These are phyloP conservation scores for Heterocephalus glaber DNA, from an alignment of 2,113 vertebrate species.

Conservation along the genomic window DNA sequence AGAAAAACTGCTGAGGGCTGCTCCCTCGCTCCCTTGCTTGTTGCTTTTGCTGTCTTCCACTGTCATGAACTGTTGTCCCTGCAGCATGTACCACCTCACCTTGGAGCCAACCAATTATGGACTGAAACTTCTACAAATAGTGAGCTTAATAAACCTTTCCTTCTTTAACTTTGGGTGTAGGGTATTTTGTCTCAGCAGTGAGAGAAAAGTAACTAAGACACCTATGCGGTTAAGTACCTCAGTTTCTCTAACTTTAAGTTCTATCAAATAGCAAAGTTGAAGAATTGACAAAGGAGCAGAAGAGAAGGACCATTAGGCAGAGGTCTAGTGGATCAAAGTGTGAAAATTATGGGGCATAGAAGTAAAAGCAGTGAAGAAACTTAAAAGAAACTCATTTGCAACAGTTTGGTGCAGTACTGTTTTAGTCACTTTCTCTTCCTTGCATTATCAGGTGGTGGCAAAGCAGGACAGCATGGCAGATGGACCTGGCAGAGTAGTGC, in stretches of 20 bases:
- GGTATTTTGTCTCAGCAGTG: too few species aligned
- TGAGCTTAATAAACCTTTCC: too few species aligned
- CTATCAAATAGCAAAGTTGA: neutral
- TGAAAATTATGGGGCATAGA: neutral
- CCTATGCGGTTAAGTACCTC: neutral
- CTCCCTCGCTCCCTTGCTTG: too few species aligned
- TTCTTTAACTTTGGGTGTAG: too few species aligned
- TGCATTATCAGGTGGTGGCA: neutral
- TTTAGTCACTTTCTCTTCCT: neutral
- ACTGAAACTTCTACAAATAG: too few species aligned
- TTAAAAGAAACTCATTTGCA: slow-evolving; percentile 17
- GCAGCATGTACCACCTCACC: too few species aligned
- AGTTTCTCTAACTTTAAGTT: slow-evolving; percentile 24
- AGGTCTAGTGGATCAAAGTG: neutral
- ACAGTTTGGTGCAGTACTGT: neutral
- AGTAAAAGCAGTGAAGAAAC: slow-evolving; percentile 2
- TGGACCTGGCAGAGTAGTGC: neutral
- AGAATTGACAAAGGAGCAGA: neutral
- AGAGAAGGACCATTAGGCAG: neutral
- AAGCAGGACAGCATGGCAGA: neutral
- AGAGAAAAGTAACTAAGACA: too few species aligned
- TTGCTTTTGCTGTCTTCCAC: too few species aligned
- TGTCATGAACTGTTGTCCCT: too few species aligned
- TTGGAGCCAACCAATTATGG: too few species aligned
- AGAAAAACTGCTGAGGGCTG: too few species aligned